phyloP scores from a whole-genome alignment of 2,113 vertebrate genomes.

The Nanorana parkeri region DNA sequence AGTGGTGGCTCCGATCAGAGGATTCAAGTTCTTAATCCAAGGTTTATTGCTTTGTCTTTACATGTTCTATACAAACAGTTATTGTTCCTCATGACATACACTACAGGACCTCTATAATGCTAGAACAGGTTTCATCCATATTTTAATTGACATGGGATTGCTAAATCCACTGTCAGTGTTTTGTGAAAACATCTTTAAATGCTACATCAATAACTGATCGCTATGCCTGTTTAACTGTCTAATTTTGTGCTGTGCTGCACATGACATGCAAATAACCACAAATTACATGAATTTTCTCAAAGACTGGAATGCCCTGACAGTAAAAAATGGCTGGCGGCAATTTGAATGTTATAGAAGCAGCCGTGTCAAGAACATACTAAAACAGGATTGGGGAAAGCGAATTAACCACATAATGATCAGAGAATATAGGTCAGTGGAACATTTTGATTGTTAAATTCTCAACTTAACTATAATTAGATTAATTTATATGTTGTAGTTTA shows the following conservation, averaged over 20 bases:
- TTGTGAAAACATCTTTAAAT: conserved; percentile 16
- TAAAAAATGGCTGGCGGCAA: conserved; percentile 11
- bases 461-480: background rate
- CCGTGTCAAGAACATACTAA: conserved; percentile 19
- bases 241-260: conserved; percentile 40
- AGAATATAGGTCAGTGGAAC: background rate
- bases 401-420: conserved; percentile 22
- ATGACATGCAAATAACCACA: conserved; percentile 47
- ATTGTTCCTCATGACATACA: background rate
- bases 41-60: too few species aligned
- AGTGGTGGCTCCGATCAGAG: too few species aligned
- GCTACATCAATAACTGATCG: conserved; percentile 9
- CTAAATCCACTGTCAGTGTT: background rate
- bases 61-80: background rate
- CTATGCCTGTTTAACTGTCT: conserved; percentile 14
- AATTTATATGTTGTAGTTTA: background rate
- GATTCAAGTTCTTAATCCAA: too few species aligned
- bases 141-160: background rate
- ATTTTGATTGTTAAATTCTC: background rate
- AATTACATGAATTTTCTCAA: conserved; percentile 15
- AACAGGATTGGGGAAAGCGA: background rate
- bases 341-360: conserved; percentile 29
- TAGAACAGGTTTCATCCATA: background rate
- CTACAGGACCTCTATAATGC: background rate
- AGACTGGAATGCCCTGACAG: conserved; percentile 36